Evolutionary conservation across 2,113 vertebrate species (phyloP).

Genomic region (Vulpes lagopus): DNA sequence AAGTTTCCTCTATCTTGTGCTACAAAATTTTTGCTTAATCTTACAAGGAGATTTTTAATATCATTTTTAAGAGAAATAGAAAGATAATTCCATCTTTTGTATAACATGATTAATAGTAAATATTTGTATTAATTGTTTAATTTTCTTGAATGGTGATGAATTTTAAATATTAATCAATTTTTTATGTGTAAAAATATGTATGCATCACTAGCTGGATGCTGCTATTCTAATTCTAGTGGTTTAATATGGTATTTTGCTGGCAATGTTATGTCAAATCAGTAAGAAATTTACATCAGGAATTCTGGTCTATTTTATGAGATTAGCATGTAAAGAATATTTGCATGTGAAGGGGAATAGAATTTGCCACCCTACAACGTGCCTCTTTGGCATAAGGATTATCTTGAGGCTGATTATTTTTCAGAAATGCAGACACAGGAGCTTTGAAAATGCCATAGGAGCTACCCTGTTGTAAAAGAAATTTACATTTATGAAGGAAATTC

Average conservation of each 20-base stretch:
- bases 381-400: not conserved
- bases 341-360: not conserved
- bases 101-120: not conserved
- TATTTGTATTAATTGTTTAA: not conserved
- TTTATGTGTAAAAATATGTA: not conserved
- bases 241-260: not conserved
- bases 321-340: not conserved
- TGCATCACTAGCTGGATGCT: not conserved
- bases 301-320: not conserved
- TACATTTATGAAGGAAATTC: not conserved
- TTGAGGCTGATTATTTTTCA: not conserved
- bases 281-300: not conserved
- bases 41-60: not conserved
- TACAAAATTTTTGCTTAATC: not conserved
- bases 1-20: not conserved
- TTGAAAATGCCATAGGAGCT: not conserved
- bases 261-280: not conserved
- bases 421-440: not conserved
- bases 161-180: not conserved
- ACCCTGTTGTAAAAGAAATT: not conserved
- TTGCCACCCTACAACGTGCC: not conserved
- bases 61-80: not conserved
- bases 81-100: not conserved
- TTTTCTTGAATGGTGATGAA: not conserved
- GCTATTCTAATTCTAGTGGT: not conserved